A percentile compares a stretch with the other conserved stretches of the same genome.
phyloP scores from a whole-genome alignment of 2,113 vertebrate species.

The Tragelaphus scriptus region DNA sequence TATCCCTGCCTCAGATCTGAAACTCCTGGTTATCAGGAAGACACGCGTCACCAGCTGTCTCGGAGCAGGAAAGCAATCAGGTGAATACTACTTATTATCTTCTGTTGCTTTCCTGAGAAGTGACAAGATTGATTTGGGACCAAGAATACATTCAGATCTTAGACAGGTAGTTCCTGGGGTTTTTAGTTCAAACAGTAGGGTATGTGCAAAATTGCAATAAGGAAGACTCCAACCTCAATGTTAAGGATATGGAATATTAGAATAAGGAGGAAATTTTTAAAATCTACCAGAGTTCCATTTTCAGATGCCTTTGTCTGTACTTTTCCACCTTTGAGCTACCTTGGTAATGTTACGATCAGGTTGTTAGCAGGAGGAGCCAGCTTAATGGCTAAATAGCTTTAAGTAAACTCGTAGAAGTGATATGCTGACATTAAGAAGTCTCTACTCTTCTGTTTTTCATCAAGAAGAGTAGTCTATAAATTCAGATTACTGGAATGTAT shows the following conservation, averaged over 20 bases:
- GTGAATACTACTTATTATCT: constrained; percentile 88
- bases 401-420: constrained; percentile 72
- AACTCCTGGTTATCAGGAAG: constrained; percentile 86
- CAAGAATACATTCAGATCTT: constrained; percentile 74
- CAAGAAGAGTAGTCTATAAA: constrained; percentile 40
- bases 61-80: constrained; percentile 87
- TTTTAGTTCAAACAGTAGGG: constrained; percentile 54
- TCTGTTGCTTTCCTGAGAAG: constrained; percentile 82
- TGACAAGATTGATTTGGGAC: constrained; percentile 86
- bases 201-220: constrained; percentile 52
- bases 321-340: neutral
- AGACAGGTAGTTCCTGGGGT: constrained; percentile 61
- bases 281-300: neutral
- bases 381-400: constrained; percentile 65
- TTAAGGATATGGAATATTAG: constrained; percentile 26
- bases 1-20: constrained; percentile 86
- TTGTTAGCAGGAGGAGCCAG: constrained; percentile 32
- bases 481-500: constrained; percentile 37
- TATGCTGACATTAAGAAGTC: constrained; percentile 67
- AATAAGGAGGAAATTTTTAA: constrained; percentile 17
- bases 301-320: neutral
- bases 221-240: constrained; percentile 16
- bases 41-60: constrained; percentile 86
- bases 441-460: constrained; percentile 58
- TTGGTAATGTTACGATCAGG: constrained; percentile 36